phyloP scores from a whole-genome alignment of 2,113 vertebrate genomes.

The Synodontis membranacea region DNA sequence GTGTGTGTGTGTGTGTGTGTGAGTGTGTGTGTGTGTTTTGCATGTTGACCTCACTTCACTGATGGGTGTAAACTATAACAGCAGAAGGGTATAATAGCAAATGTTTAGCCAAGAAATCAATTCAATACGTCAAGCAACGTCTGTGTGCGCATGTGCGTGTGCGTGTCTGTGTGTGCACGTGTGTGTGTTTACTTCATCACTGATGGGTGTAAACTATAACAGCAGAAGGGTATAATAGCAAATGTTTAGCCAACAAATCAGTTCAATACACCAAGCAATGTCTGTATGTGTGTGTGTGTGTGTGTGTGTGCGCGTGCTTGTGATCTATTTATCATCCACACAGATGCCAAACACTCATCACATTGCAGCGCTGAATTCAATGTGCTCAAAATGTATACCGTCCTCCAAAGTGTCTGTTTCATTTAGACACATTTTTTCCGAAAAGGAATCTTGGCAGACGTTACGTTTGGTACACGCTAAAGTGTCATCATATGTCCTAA shows the following conservation, averaged over 20 bases:
- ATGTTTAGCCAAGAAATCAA: slow-evolving; percentile 46
- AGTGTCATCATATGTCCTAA: not conserved
- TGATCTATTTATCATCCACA: not conserved
- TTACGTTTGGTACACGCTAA: not conserved
- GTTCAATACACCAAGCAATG: slow-evolving; percentile 15
- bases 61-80: slow-evolving; percentile 44
- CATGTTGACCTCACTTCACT: slow-evolving; percentile 8
- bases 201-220: slow-evolving; percentile 42
- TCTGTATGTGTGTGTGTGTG: not conserved
- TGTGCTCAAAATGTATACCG: not conserved
- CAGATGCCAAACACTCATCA: not conserved
- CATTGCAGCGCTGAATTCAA: not conserved
- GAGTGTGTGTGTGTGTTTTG: not conserved
- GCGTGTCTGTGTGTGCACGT: not conserved
- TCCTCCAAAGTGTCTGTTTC: not conserved
- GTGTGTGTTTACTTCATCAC: slow-evolving; percentile 17
- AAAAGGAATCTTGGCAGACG: not conserved
- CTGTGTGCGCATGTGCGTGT: not conserved
- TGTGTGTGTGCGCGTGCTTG: not conserved
- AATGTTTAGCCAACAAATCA: slow-evolving; percentile 47
- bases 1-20: not conserved
- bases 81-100: slow-evolving; percentile 29
- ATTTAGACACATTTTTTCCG: not conserved
- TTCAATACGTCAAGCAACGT: slow-evolving; percentile 11
- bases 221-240: slow-evolving; percentile 28